Base-by-base conservation (phyloP, 2,797 vertebrate species). In the Eleutherodactylus coqui region DNA sequence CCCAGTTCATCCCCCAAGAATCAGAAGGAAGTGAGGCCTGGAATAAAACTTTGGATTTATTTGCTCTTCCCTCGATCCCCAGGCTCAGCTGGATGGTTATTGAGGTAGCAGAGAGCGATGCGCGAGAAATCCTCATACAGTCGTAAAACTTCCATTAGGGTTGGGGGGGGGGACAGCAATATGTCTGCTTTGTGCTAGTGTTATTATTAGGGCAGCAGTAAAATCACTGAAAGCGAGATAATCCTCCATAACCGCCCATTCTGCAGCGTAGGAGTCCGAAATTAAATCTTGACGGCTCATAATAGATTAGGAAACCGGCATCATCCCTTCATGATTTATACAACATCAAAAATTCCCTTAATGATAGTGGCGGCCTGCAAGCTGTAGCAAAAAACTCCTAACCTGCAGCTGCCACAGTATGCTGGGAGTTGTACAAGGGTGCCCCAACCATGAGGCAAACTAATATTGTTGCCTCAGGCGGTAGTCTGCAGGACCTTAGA, bases 41-140 rank as follows among this genome's bases (percentile, higher is more conserved):
- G 88, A 88, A 91, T 91, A 93, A 93, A 91, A 89, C 87, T 78
- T n/a, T 89, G 84, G 88, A 93, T 86, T 91, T 90, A 92, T 91
- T 88, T 79, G 45, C 75, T 83, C 41, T 82, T 89, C 79, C 88
- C 88, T 82, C 17, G 81, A 86, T 89, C 86, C 88, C 87, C 88
- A 85, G 89, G 90, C 89, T 89, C 83, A 89, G 82, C 82, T 76
- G 83, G 73, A 85, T 87, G 86, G 91, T 91, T 91, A 91, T 85
- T 82, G 84, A 73, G 89, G 88, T 89, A 89, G 88, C 88, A 87
- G 88, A 87, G 85, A 88, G 87, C 43, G 81, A 77, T 36, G 73
- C 27, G 3, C 41, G 53, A 58, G 72, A 90, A 83, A 89, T 72
- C 83, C 89, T 88, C 85, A 86, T 91, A 89, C 80, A 88, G 82